Conservation (phyloP, 2,113 vertebrate species). For the Lophura nycthemera region DNA sequence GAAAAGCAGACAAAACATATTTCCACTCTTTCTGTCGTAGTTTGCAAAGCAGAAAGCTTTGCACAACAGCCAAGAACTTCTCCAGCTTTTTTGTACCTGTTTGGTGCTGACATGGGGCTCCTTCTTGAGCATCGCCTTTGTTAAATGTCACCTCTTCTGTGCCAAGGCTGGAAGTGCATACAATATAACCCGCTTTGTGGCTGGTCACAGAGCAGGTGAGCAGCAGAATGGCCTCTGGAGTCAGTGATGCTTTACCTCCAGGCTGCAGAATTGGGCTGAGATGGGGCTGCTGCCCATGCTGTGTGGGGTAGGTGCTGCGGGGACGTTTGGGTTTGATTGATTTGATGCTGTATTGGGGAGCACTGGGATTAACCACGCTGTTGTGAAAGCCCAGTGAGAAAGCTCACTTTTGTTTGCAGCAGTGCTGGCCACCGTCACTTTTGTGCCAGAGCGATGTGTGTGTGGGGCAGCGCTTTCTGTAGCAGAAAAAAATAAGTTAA, state of each 20-base stretch:
- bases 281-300: neutral
- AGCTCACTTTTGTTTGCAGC: neutral
- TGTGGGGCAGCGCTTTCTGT: neutral
- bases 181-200: neutral
- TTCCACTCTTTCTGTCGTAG: constrained; percentile 53
- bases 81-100: constrained; percentile 52
- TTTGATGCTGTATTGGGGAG: neutral
- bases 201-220: neutral
- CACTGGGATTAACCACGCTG: neutral
- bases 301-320: neutral
- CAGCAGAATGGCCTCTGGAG: neutral
- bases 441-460: neutral
- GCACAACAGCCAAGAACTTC: constrained; percentile 47
- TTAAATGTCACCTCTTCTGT: neutral
- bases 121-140: neutral
- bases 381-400: neutral
- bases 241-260: neutral
- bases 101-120: constrained; percentile 4
- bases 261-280: neutral
- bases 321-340: neutral
- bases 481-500: neutral
- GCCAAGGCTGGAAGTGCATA: neutral
- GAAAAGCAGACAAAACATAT: constrained; percentile 67
- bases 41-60: constrained; percentile 63
- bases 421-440: accelerated